phyloP scores from a whole-genome alignment of 2,797 vertebrate species.

The Spizella passerina region DNA sequence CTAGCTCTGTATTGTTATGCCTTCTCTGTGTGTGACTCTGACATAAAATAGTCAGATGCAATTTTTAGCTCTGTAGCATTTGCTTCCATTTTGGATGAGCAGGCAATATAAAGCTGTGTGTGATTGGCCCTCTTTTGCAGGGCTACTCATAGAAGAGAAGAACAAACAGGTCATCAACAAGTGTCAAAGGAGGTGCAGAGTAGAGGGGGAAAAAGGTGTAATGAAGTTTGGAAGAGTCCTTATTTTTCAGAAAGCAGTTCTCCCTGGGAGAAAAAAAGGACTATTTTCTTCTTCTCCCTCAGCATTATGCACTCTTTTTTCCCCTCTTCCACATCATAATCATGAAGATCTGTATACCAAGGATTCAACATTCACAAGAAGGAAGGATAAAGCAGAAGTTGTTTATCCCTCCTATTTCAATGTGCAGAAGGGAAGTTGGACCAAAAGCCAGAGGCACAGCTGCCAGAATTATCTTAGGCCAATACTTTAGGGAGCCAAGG shows the following conservation, averaged over 20 bases:
- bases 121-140: neutral
- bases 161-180: neutral
- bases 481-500: neutral
- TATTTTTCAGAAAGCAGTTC: neutral
- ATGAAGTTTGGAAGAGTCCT: neutral
- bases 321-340: neutral
- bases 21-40: neutral
- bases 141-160: neutral
- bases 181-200: neutral
- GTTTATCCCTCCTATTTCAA: neutral
- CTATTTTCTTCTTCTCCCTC: neutral
- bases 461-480: neutral
- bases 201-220: neutral
- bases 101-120: neutral
- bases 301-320: neutral
- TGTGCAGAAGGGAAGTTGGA: neutral
- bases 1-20: neutral
- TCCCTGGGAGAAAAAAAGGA: too few relatives aligned
- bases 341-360: neutral
- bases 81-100: neutral
- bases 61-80: neutral
- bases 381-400: neutral
- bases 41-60: neutral
- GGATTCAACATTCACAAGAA: neutral
- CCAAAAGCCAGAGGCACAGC: neutral